Conservation (phyloP, 1,140 invertebrate genomes). For the Trichonephila inaurata region DNA sequence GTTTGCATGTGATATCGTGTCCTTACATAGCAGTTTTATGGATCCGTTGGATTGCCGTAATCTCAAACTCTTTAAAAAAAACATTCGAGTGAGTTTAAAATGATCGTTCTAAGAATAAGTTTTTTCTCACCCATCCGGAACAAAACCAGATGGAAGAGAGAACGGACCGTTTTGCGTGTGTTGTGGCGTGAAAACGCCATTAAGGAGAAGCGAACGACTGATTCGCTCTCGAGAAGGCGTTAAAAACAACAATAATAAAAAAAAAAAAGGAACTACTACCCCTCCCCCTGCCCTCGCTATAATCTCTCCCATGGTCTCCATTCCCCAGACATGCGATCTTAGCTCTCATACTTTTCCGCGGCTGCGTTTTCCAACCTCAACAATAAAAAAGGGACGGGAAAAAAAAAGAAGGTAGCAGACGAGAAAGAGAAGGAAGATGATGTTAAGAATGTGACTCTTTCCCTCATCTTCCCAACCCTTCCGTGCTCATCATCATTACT, state of each 20-base stretch:
- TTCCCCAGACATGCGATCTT: background rate
- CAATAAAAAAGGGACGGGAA: background rate
- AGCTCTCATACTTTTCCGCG: background rate
- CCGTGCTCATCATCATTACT: constrained; percentile 71
- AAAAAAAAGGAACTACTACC: background rate
- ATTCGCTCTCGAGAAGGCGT: background rate
- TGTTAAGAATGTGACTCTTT: constrained; percentile 23
- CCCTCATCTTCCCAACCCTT: constrained; percentile 29
- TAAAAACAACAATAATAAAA: background rate
- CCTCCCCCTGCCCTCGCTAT: too few relatives aligned
- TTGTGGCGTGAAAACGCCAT: background rate
- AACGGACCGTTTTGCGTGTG: background rate
- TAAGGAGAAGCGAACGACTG: background rate
- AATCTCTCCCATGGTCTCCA: background rate
- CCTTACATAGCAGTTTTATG: too few relatives aligned
- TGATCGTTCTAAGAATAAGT: too few relatives aligned
- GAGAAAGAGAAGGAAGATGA: background rate
- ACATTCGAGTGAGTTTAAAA: too few relatives aligned
- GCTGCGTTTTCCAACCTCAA: background rate
- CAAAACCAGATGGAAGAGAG: too few relatives aligned
- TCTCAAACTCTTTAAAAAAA: too few relatives aligned
- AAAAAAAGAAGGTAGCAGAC: background rate
- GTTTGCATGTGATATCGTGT: too few relatives aligned
- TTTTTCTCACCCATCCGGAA: too few relatives aligned
- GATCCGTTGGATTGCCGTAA: too few relatives aligned